phyloP scores from a whole-genome alignment of 1,140 invertebrate genomes.

The Caenorhabditis remanei region DNA sequence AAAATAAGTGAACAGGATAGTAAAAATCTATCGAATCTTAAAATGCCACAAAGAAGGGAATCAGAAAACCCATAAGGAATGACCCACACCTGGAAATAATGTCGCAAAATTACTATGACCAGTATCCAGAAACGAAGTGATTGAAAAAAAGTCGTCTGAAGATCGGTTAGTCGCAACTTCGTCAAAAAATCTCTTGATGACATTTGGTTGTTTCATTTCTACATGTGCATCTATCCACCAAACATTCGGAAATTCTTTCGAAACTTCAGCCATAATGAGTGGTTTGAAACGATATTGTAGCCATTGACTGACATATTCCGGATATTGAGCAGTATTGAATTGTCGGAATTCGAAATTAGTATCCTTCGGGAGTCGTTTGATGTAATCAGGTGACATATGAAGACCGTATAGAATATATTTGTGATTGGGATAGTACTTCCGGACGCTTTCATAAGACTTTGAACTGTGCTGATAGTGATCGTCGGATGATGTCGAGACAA shows the following conservation, averaged over 20 bases:
- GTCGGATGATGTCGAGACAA: neutral
- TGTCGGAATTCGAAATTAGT: too few relatives aligned
- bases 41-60: too few relatives aligned
- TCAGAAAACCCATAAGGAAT: too few relatives aligned
- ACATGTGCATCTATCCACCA: neutral
- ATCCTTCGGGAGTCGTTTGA: neutral
- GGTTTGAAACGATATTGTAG: neutral
- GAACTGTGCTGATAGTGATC: neutral
- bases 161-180: neutral
- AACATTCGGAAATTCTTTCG: neutral
- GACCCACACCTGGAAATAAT: neutral
- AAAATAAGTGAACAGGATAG: too few relatives aligned
- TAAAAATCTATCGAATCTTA: too few relatives aligned
- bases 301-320: neutral
- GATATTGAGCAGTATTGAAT: too few relatives aligned
- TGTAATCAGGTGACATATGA: neutral
- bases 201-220: neutral
- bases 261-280: neutral
- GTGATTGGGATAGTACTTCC: neutral
- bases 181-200: neutral
- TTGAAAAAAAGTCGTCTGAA: neutral
- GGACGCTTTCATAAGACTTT: neutral
- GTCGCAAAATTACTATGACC: neutral
- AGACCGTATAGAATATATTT: neutral
- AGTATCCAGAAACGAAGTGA: neutral